Evolutionary conservation across 2,797 vertebrate species (phyloP).

Genomic region (Tangara arthus): DNA sequence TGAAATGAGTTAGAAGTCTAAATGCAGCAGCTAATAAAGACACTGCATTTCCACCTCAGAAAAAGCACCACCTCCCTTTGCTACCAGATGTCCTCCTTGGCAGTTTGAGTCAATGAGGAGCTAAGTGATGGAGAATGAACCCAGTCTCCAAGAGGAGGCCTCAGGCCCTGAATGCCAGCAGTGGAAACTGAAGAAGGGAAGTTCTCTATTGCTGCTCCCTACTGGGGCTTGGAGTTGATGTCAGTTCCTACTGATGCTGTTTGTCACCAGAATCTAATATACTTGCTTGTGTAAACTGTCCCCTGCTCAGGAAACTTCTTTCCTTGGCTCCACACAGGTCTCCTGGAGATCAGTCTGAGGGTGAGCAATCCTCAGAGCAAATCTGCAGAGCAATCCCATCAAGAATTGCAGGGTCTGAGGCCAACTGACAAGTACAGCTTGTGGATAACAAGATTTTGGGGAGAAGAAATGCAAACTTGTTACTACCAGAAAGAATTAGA

Average conservation of each 20-base stretch:
- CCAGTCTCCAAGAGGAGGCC: background rate
- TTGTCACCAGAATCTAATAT: background rate
- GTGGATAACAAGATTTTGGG: background rate
- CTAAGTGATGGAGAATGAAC: background rate
- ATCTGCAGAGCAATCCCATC: background rate
- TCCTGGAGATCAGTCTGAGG: background rate
- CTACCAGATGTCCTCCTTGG: conserved; percentile 26
- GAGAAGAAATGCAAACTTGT: background rate
- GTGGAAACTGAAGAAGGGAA: background rate
- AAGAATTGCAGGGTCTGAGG: background rate
- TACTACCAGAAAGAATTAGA: background rate
- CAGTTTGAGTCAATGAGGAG: background rate
- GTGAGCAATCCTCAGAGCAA: background rate
- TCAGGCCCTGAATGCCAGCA: background rate
- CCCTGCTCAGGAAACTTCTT: background rate
- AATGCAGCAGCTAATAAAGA: conserved; percentile 38
- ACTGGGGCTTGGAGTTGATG: background rate
- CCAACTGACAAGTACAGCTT: background rate
- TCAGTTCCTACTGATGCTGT: background rate
- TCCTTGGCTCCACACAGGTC: background rate
- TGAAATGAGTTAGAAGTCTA: conserved; percentile 46
- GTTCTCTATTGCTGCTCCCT: background rate
- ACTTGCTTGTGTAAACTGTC: background rate
- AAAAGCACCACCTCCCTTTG: conserved; percentile 8
- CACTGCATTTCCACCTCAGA: background rate